phyloP scores from a whole-genome alignment of 2,888 invertebrate genomes.

The Coremacera marginata region DNA sequence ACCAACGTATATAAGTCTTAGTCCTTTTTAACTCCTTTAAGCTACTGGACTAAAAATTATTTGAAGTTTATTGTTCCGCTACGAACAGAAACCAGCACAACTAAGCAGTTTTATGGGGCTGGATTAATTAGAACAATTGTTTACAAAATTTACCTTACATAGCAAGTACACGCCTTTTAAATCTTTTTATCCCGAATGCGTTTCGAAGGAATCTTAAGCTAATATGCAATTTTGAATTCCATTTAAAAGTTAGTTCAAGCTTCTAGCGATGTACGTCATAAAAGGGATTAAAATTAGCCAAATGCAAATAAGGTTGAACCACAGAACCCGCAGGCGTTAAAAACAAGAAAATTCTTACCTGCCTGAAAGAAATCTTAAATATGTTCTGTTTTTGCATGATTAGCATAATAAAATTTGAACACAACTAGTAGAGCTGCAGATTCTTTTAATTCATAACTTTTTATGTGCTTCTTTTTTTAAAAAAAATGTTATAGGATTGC shows the following conservation, averaged over 20 bases:
- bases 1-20: constrained; percentile 40
- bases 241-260: constrained; percentile 62
- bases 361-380: background rate
- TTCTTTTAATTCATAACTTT: too few relatives aligned
- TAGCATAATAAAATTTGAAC: too few relatives aligned
- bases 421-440: background rate
- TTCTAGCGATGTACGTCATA: constrained; percentile 41
- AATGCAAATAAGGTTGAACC: constrained; percentile 51
- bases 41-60: constrained; percentile 61
- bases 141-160: constrained; percentile 65
- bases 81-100: constrained; percentile 19
- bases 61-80: background rate
- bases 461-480: too few relatives aligned
- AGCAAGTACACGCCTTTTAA: constrained; percentile 55
- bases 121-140: constrained; percentile 65
- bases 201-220: constrained; percentile 5
- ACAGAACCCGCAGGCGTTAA: constrained; percentile 49
- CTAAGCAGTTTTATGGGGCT: constrained; percentile 56
- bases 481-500: too few relatives aligned
- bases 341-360: background rate
- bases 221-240: constrained; percentile 53
- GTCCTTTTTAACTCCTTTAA: constrained; percentile 64
- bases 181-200: constrained; percentile 35
- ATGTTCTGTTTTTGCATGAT: background rate
- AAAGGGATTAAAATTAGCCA: constrained; percentile 47